Conservation (phyloP, 2,888 invertebrate species). For the Sussaba pulchella region DNA sequence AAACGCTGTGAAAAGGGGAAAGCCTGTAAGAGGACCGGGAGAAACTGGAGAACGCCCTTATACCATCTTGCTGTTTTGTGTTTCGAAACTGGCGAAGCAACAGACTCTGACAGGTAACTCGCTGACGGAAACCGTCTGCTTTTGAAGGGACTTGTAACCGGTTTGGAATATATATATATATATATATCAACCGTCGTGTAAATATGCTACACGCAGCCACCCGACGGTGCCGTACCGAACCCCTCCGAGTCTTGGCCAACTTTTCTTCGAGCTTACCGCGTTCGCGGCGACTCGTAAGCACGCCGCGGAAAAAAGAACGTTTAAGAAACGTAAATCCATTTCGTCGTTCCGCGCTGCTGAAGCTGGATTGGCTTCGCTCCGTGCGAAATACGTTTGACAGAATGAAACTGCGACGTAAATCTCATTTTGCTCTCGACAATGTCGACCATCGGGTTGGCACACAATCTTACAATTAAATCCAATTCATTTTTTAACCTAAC, state of each 20-base stretch:
- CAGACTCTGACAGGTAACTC: conserved; percentile 32
- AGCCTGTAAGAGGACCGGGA: background rate
- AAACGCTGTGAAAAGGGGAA: conserved; percentile 3
- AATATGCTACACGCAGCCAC: conserved; percentile 14
- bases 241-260: conserved; percentile 39
- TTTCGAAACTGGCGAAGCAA: conserved; percentile 3
- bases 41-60: conserved; percentile 24
- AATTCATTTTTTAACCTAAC: too few relatives aligned
- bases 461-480: too few relatives aligned
- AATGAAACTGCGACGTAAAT: background rate
- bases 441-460: background rate
- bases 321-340: conserved; percentile 48
- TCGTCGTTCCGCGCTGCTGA: conserved; percentile 18
- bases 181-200: background rate
- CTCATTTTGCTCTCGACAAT: background rate
- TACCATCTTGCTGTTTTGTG: conserved; percentile 31
- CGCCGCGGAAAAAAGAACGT: conserved; percentile 29
- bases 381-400: background rate
- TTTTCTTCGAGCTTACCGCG: conserved; percentile 37
- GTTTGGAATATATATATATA: background rate
- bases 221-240: background rate
- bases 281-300: background rate
- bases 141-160: conserved; percentile 50
- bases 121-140: conserved; percentile 48
- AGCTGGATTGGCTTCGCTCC: conserved; percentile 14